Percentiles rank a stretch among this genome's conserved stretches.
These are phyloP conservation scores for Callyntrura guangdongensis DNA, from an alignment of 2,888 invertebrate species.

Conservation along the genomic window DNA sequence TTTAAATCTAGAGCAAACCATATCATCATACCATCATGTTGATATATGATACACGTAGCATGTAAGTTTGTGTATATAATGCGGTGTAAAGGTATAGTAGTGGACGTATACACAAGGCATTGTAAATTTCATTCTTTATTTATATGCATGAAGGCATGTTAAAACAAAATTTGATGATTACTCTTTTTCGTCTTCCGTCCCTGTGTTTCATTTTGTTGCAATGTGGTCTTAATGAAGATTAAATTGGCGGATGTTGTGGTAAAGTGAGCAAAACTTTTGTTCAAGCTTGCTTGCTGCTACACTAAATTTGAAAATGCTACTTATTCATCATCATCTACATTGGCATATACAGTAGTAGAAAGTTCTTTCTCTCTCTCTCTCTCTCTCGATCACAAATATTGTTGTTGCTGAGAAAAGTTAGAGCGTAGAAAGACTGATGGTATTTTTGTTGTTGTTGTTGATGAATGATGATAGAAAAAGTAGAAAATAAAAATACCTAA, in stretches of 20 bases:
- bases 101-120: neutral
- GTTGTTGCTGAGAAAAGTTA: conserved; percentile 2
- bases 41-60: neutral
- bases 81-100: neutral
- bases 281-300: neutral
- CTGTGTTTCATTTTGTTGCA: conserved; percentile 62
- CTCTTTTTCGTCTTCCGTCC: conserved; percentile 40
- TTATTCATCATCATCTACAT: neutral
- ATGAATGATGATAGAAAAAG: conserved; percentile 4
- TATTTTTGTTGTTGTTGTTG: neutral
- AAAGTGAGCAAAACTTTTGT: conserved; percentile 51
- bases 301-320: neutral
- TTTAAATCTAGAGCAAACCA: neutral
- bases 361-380: no score
- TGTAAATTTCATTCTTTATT: no score
- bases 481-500: conserved; percentile 26
- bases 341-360: neutral
- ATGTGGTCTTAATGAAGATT: conserved; percentile 78
- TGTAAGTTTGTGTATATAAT: neutral
- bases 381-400: neutral
- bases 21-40: neutral
- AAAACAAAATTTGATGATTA: conserved; percentile 64
- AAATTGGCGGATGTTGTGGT: conserved; percentile 79
- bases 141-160: no score
- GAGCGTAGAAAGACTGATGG: conserved; percentile 3